Percentiles rank a stretch among this genome's conserved stretches.
Evolutionary conservation across 2,113 vertebrate genomes (phyloP).

Genomic region (Oceanodroma tethys): DNA sequence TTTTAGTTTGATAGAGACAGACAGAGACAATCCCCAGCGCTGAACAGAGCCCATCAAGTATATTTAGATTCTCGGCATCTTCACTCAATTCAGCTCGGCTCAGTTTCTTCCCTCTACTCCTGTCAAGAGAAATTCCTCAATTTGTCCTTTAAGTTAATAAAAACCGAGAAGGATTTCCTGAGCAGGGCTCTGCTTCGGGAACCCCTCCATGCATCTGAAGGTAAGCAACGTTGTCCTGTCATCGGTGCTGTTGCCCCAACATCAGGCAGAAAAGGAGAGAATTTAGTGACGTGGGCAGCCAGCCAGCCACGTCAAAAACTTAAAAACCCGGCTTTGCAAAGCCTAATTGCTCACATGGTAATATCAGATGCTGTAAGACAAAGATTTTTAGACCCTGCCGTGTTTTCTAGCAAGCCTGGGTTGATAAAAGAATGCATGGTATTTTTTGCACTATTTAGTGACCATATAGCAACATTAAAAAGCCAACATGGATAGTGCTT

Average conservation of each 20-base stretch:
- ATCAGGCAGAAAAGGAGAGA: neutral
- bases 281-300: neutral
- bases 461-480: neutral
- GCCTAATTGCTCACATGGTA: neutral
- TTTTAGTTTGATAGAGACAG: constrained; percentile 5
- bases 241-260: neutral
- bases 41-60: neutral
- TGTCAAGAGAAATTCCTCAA: neutral
- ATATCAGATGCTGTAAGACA: neutral
- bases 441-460: neutral
- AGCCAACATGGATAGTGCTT: fast-evolving
- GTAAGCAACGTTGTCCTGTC: neutral
- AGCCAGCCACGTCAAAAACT: neutral
- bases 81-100: neutral
- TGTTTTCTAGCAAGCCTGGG: neutral
- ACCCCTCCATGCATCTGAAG: neutral
- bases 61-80: neutral
- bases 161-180: neutral
- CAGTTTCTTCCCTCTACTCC: neutral
- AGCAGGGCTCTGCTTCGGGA: neutral
- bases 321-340: neutral
- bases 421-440: neutral
- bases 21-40: neutral
- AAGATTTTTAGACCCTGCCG: neutral
- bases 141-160: neutral